phyloP scores from a whole-genome alignment of 2,888 invertebrate genomes.

The Dilophus febrilis region DNA sequence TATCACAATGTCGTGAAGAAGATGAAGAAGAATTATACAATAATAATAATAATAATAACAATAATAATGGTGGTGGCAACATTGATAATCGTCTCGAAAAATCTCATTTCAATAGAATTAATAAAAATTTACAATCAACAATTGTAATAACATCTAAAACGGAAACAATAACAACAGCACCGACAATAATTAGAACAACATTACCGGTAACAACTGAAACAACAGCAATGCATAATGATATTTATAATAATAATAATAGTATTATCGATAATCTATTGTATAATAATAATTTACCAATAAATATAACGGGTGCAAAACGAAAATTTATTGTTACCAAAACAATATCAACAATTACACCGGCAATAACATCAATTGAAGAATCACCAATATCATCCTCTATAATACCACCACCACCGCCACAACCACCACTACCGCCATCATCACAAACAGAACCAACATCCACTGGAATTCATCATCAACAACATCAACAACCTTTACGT shows the following conservation, averaged over 20 bases:
- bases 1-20: slow-evolving; percentile 71
- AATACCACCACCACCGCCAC: not conserved
- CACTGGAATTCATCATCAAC: not conserved
- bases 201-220: too few relatives aligned
- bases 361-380: not conserved
- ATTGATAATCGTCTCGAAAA: too few relatives aligned
- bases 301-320: slow-evolving; percentile 27
- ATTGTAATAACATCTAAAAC: too few relatives aligned
- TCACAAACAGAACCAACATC: slow-evolving; percentile 7
- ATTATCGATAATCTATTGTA: too few relatives aligned
- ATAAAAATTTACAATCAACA: too few relatives aligned
- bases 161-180: too few relatives aligned
- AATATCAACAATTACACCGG: slow-evolving; percentile 14
- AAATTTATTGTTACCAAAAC: slow-evolving; percentile 31
- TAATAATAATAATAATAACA: not conserved
- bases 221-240: too few relatives aligned
- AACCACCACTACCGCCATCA: not conserved
- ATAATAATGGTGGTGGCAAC: too few relatives aligned
- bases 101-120: too few relatives aligned
- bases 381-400: not conserved
- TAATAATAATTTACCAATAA: slow-evolving; percentile 19
- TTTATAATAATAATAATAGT: too few relatives aligned
- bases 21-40: slow-evolving; percentile 50
- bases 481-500: slow-evolving; percentile 11
- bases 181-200: too few relatives aligned